A percentile compares a stretch with the other conserved stretches of the same genome.
Conservation (phyloP, 2,797 vertebrate species). For the Aulostomus chinensis region DNA sequence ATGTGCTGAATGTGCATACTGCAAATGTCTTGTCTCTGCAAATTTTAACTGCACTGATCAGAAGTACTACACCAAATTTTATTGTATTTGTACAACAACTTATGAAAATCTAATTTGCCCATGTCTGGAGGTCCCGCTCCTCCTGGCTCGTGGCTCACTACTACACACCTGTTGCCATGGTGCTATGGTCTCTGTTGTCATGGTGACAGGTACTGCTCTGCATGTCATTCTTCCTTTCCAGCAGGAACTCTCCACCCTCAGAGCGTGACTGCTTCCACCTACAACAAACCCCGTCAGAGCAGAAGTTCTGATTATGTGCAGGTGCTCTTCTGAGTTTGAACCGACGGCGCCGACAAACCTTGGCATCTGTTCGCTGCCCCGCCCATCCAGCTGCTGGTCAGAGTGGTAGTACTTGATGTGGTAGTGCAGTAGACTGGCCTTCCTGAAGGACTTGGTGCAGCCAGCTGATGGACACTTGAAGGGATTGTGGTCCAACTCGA, state of each 20-base stretch:
- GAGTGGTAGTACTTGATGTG: constrained; percentile 98
- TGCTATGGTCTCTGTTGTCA: constrained; percentile 63
- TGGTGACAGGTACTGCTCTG: constrained; percentile 64
- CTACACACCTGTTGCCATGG: constrained; percentile 72
- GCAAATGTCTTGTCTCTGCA: too few relatives aligned
- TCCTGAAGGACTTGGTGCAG: constrained; percentile 95
- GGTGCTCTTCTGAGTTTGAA: not conserved
- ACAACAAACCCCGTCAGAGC: not conserved
- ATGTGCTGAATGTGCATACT: not conserved
- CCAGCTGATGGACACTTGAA: constrained; percentile 92
- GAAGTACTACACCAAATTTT: too few relatives aligned
- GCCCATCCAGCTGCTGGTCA: constrained; percentile 79
- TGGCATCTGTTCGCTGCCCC: constrained; percentile 25
- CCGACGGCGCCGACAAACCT: too few relatives aligned
- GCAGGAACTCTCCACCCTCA: constrained; percentile 63
- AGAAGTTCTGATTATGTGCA: too few relatives aligned
- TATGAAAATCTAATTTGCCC: too few relatives aligned
- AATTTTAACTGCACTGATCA: too few relatives aligned
- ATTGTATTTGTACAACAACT: not conserved
- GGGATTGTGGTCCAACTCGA: constrained; percentile 92
- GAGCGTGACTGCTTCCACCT: constrained; percentile 60
- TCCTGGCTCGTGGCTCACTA: too few relatives aligned
- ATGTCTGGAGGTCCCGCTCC: too few relatives aligned
- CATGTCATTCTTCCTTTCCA: constrained; percentile 74
- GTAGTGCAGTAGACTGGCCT: constrained; percentile 94